Evolutionary conservation across 2,113 vertebrate genomes (phyloP).

Genomic region (Halcyon senegalensis): DNA sequence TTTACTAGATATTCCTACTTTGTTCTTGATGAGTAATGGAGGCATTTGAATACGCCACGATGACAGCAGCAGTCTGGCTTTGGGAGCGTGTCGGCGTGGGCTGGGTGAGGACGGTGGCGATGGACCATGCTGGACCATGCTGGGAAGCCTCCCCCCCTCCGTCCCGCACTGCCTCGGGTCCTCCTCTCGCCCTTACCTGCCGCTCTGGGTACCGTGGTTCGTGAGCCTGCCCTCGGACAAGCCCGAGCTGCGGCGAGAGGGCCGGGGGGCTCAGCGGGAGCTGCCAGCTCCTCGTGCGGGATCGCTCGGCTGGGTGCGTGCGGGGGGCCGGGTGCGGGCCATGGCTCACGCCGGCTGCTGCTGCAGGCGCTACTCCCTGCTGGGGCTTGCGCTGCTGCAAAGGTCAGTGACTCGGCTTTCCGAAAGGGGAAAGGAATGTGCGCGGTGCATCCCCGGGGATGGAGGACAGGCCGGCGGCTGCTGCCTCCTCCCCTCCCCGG

Average conservation of each 20-base stretch:
- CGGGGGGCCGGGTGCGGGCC: no score
- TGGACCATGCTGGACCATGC: background rate
- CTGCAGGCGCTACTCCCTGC: no score
- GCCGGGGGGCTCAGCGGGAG: background rate
- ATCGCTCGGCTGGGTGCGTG: no score
- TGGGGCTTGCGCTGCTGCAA: no score
- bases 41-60: slow-evolving; percentile 11
- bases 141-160: background rate
- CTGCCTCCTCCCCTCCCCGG: no score
- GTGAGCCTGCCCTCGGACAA: rapidly evolving
- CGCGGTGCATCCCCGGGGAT: no score
- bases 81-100: slow-evolving; percentile 38
- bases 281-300: background rate
- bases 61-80: slow-evolving; percentile 53
- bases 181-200: background rate
- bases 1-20: slow-evolving; percentile 28
- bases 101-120: slow-evolving; percentile 30
- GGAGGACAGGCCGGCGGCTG: no score
- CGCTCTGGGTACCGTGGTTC: background rate
- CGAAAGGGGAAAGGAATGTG: no score
- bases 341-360: no score
- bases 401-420: no score
- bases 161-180: background rate
- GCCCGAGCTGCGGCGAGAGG: background rate
- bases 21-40: slow-evolving; percentile 59